Evolutionary conservation across 2,113 vertebrate species (phyloP).

Genomic region (Lates calcarifer): DNA sequence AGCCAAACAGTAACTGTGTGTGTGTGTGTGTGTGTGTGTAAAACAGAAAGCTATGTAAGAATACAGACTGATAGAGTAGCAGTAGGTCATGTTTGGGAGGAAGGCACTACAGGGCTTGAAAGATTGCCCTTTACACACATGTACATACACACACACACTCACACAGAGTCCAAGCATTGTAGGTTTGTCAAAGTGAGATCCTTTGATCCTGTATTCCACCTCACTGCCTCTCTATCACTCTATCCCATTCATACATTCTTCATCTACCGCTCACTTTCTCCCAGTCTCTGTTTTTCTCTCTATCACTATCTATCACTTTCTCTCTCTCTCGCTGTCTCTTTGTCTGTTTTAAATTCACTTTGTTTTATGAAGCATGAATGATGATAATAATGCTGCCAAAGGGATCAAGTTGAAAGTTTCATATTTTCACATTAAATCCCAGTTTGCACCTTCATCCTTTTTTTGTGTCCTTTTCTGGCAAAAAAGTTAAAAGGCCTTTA

Average conservation of each 20-base stretch:
- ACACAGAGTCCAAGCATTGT: slow-evolving; percentile 14
- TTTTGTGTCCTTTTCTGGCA: no score
- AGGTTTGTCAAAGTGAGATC: slow-evolving; percentile 56
- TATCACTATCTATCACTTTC: slow-evolving; percentile 18
- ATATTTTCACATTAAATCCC: slow-evolving; percentile 40
- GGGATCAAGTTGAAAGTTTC: slow-evolving; percentile 45
- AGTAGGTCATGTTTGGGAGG: slow-evolving; percentile 36
- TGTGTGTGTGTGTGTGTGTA: slow-evolving; percentile 16
- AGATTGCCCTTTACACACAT: slow-evolving; percentile 5
- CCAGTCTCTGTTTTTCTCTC: neutral
- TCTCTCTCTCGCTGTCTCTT: slow-evolving; percentile 26
- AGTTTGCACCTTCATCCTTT: no score
- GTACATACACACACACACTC: slow-evolving; percentile 16
- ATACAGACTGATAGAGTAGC: slow-evolving; percentile 22
- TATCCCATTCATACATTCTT: slow-evolving; percentile 33
- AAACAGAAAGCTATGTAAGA: slow-evolving; percentile 5
- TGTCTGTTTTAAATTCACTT: slow-evolving; percentile 53
- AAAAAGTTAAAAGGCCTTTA: no score
- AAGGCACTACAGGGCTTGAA: slow-evolving; percentile 15
- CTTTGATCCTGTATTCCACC: slow-evolving; percentile 64
- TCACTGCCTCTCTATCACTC: slow-evolving; percentile 37
- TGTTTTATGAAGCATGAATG: slow-evolving; percentile 46
- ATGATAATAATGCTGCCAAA: slow-evolving; percentile 51
- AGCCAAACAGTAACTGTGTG: slow-evolving; percentile 5
- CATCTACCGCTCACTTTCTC: slow-evolving; percentile 10